A percentile compares a stretch with the other conserved stretches of the same genome.
These are phyloP conservation scores for Campylomormyrus tamandua DNA, from an alignment of 2,113 vertebrate species.

Conservation along the genomic window DNA sequence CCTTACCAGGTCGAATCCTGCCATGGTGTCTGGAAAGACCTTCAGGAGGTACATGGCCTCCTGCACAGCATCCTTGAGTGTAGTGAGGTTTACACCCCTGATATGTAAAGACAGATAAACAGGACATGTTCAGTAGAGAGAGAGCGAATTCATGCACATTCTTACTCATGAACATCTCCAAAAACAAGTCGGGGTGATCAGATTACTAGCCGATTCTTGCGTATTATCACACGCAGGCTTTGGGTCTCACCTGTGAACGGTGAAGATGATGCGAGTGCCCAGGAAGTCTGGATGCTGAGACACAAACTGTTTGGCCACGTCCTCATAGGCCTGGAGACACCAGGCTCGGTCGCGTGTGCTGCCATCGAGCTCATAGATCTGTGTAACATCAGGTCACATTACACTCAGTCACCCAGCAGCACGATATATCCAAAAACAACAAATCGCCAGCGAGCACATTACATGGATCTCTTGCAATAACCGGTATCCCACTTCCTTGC, in stretches of 20 bases:
- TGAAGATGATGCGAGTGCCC: constrained; percentile 71
- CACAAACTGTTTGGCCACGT: constrained; percentile 60
- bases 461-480: background rate
- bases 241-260: constrained; percentile 55
- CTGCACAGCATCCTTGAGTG: constrained; percentile 52
- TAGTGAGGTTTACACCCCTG: constrained; percentile 57
- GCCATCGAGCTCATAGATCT: constrained; percentile 83
- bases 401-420: background rate
- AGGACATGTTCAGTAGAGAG: background rate
- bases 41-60: constrained; percentile 63
- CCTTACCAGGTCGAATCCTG: constrained; percentile 84
- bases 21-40: constrained; percentile 70
- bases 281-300: constrained; percentile 72
- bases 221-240: background rate
- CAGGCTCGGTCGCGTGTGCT: constrained; percentile 56
- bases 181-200: background rate
- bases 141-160: background rate
- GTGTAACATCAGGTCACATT: background rate
- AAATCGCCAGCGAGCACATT: background rate
- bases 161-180: background rate
- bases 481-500: background rate
- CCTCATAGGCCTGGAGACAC: constrained; percentile 62
- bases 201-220: background rate
- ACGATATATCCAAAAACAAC: background rate
- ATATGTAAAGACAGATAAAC: constrained; percentile 23